Evolutionary conservation across 2,888 invertebrate genomes (phyloP), one percentile per base, ranked within the genome.

Genomic region (Galeruca laticollis): DNA sequence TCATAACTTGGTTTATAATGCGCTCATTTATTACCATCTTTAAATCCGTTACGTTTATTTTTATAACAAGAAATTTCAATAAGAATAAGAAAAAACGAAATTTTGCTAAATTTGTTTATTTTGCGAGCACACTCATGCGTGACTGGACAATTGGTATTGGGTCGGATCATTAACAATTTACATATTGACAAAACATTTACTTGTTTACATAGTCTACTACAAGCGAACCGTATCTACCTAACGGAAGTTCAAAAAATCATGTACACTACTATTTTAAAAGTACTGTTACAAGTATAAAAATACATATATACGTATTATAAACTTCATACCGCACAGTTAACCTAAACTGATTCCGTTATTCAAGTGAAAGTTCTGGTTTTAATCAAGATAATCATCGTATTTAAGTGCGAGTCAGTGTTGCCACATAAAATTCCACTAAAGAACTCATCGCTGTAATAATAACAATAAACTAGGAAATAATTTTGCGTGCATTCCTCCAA

Each of bases 291-390:
- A 15, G 18, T 18, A 47, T 18, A 47, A n/a, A 47, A 4, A 18
- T 15, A 2, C 18, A 47, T 47, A 5, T 26, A 5, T 3, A 13
- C 3, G 5, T 40, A 40, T 40, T 2, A 43, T 43, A 43, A 43
- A 43, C 13, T 37, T 11, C 43, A 43, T 43, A 15, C n/a, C n/a
- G 3, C n/a, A 15, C 43, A n/a, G 43, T 13, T 43, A n/a, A 43
- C 43, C n/a, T 13, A 20, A 57, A 18, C 31, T 18, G 3, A 56
- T n/a, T 33, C 56, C 56, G 56, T 57, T 57, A 57, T 57, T 57
- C n/a, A 35, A 57, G 56, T 57, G 56, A 57, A 57, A 57, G 56
- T 35, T 33, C 11, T n/a, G 26, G 54, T 57, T 18, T 33, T 31
- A 11, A 57, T 26, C 26, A 11, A 11, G 31, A 54, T 54, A 54